Conservation (phyloP, 2,888 invertebrate species). For the Macrostomum cliftonense region DNA sequence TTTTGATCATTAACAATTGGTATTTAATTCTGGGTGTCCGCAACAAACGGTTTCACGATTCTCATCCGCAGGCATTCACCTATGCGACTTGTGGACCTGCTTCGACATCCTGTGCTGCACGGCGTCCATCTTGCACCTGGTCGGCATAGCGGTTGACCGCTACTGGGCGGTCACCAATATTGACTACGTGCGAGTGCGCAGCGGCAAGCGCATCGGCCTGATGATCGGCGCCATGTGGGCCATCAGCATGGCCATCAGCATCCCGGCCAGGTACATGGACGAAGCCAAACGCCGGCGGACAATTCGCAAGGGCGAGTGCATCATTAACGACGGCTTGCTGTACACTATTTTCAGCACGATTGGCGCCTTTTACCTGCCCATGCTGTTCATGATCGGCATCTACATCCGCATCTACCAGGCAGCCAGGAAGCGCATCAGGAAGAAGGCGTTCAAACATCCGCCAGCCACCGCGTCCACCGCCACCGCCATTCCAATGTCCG, state of each 20-base stretch:
- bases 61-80: conserved; percentile 48
- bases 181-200: conserved; percentile 80
- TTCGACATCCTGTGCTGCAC: conserved; percentile 93
- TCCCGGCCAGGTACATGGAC: conserved; percentile 58
- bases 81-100: conserved; percentile 86
- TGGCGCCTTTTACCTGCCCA: conserved; percentile 87
- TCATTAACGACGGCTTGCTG: conserved; percentile 67
- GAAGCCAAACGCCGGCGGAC: conserved; percentile 1
- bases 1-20: too few relatives aligned
- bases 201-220: conserved; percentile 53
- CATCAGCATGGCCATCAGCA: conserved; percentile 69
- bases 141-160: conserved; percentile 82
- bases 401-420: conserved; percentile 91
- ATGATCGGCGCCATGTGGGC: conserved; percentile 83
- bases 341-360: conserved; percentile 85
- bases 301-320: conserved; percentile 46
- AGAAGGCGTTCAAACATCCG: conserved; percentile 23
- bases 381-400: conserved; percentile 73
- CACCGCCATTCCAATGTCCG: too few relatives aligned
- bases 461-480: conserved; percentile 52
- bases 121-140: conserved; percentile 81
- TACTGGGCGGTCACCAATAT: conserved; percentile 96
- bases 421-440: conserved; percentile 62
- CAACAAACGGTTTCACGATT: too few relatives aligned
- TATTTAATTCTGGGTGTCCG: too few relatives aligned